phyloP scores from a whole-genome alignment of 1,140 invertebrate species.

The Bombus pyrosoma region DNA sequence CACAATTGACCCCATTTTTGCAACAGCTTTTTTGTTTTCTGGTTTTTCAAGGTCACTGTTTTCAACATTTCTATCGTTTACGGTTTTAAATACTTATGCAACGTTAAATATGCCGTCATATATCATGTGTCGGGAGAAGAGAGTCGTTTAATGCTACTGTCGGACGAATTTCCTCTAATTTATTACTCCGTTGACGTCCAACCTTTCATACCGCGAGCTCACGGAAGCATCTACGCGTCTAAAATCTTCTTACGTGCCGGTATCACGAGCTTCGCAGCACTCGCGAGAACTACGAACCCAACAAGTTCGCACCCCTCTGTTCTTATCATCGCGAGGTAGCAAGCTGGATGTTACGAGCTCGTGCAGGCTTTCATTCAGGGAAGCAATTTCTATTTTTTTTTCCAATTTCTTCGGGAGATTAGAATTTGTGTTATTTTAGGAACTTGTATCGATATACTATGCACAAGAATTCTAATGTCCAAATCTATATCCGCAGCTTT shows the following conservation, averaged over 20 bases:
- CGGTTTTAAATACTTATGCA: slow-evolving; percentile 27
- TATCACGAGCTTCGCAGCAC: slow-evolving; percentile 42
- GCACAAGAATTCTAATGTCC: too few relatives aligned
- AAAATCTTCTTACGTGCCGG: slow-evolving; percentile 53
- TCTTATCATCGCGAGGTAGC: background rate
- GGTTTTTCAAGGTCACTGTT: background rate
- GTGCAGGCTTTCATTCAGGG: background rate
- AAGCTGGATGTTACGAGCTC: slow-evolving; percentile 37
- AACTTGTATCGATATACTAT: too few relatives aligned
- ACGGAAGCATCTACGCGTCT: slow-evolving; percentile 42
- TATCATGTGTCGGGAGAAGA: slow-evolving; percentile 3
- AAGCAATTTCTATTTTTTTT: slow-evolving; percentile 21
- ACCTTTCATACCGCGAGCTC: slow-evolving; percentile 43
- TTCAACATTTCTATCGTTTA: slow-evolving; percentile 4
- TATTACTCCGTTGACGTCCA: slow-evolving; percentile 54
- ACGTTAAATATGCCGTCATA: slow-evolving; percentile 40
- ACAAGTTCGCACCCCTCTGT: slow-evolving; percentile 13
- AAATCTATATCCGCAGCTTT: too few relatives aligned
- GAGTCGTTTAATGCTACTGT: slow-evolving; percentile 33
- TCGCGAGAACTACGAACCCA: slow-evolving; percentile 1
- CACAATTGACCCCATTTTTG: background rate
- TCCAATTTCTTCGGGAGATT: too few relatives aligned
- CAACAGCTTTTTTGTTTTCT: background rate
- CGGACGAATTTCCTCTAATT: slow-evolving; percentile 53
- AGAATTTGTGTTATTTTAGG: too few relatives aligned